Conservation (phyloP, 2,888 invertebrate genomes). For the Spisula solida region DNA sequence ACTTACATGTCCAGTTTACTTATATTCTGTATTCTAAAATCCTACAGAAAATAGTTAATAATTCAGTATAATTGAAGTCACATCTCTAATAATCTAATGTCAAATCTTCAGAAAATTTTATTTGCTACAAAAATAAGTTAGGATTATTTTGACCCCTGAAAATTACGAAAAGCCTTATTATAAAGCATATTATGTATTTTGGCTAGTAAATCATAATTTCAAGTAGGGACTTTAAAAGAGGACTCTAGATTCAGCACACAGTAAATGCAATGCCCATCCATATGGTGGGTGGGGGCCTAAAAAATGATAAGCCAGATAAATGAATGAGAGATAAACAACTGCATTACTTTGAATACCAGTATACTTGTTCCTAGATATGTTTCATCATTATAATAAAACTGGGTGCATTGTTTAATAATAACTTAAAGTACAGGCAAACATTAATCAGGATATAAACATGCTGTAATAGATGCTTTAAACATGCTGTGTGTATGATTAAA, state of each 20-base stretch:
- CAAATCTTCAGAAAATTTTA: not conserved
- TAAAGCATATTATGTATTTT: too few relatives aligned
- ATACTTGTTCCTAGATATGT: too few relatives aligned
- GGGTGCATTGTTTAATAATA: not conserved
- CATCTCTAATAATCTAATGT: not conserved
- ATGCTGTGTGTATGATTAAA: not conserved
- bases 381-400: not conserved
- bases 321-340: not conserved
- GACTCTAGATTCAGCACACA: too few relatives aligned
- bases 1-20: conserved; percentile 50
- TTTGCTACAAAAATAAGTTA: not conserved
- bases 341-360: not conserved
- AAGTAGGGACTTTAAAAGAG: too few relatives aligned
- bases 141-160: too few relatives aligned
- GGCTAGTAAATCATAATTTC: too few relatives aligned
- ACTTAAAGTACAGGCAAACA: conserved; percentile 1
- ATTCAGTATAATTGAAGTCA: not conserved
- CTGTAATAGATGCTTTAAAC: not conserved
- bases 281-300: too few relatives aligned
- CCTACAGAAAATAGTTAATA: conserved; percentile 39
- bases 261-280: too few relatives aligned
- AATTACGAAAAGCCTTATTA: too few relatives aligned
- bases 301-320: not conserved
- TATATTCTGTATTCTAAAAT: conserved; percentile 49
- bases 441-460: conserved; percentile 10